These are phyloP conservation scores for Elaphurus davidianus DNA, from an alignment of 2,113 vertebrate species.

Conservation along the genomic window DNA sequence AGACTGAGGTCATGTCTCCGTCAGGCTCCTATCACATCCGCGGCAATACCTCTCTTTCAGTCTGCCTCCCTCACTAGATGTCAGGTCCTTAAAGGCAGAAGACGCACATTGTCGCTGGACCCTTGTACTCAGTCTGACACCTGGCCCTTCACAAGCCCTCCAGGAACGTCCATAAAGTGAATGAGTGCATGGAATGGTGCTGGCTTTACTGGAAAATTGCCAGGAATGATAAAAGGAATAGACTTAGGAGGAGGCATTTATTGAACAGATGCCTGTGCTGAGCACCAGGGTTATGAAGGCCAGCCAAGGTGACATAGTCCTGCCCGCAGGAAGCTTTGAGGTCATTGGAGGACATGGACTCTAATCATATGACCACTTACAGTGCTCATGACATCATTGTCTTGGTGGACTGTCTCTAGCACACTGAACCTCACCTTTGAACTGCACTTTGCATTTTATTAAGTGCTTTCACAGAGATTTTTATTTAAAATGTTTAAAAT, in stretches of 20 bases:
- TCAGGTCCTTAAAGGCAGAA: background rate
- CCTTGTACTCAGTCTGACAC: background rate
- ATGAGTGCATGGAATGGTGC: background rate
- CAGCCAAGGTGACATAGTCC: no score
- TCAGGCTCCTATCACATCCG: background rate
- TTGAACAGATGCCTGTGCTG: background rate
- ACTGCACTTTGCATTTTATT: background rate
- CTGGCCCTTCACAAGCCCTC: background rate
- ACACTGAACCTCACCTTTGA: background rate
- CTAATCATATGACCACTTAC: background rate
- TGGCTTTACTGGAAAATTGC: background rate
- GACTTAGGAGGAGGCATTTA: background rate
- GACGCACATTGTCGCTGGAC: background rate
- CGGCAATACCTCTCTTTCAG: no score
- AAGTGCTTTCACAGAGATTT: background rate
- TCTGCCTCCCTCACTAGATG: background rate
- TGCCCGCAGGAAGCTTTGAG: background rate
- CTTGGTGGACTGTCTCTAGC: no score
- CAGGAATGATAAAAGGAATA: background rate
- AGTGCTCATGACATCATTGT: rapidly evolving
- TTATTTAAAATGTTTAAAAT: background rate
- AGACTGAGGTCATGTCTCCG: background rate
- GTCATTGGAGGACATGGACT: background rate
- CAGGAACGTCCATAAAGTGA: background rate
- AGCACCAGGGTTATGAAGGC: background rate